These are phyloP conservation scores for Thalassaphorura encarpata DNA, from an alignment of 1,140 invertebrate species.

Conservation along the genomic window DNA sequence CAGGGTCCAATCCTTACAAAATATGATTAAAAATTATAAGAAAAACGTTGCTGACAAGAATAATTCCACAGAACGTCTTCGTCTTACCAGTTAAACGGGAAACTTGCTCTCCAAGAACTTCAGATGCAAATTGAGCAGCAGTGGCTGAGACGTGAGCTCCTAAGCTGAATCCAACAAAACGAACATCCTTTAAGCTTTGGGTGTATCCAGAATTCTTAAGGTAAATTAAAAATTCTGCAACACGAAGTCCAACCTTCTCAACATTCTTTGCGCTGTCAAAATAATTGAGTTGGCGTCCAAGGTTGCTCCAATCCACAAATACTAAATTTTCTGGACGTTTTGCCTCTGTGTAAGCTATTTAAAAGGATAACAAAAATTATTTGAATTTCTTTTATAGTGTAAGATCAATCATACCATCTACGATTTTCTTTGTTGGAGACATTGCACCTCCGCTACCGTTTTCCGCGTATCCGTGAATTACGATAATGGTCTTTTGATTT, in stretches of 20 bases:
- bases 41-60: neutral
- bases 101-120: constrained; percentile 6
- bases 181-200: constrained; percentile 26
- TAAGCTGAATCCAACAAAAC: constrained; percentile 34
- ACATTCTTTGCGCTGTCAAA: constrained; percentile 14
- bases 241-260: constrained; percentile 20
- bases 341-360: neutral
- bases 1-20: constrained; percentile 25
- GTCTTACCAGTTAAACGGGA: constrained; percentile 26
- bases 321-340: constrained; percentile 14
- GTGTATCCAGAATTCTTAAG: constrained; percentile 7
- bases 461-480: constrained; percentile 6
- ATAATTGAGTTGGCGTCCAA: constrained; percentile 20
- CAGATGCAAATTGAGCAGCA: constrained; percentile 22
- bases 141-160: constrained; percentile 34
- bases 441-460: neutral
- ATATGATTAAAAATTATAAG: neutral
- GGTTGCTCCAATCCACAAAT: constrained; percentile 18
- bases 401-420: neutral
- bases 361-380: neutral
- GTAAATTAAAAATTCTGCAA: constrained; percentile 21
- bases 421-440: constrained; percentile 2
- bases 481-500: neutral
- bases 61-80: too few relatives aligned
- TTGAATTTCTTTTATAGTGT: neutral